Evolutionary conservation across 2,797 vertebrate genomes (phyloP), one percentile per base, ranked within the genome.

Genomic region (Neosilurus hyrtlii): DNA sequence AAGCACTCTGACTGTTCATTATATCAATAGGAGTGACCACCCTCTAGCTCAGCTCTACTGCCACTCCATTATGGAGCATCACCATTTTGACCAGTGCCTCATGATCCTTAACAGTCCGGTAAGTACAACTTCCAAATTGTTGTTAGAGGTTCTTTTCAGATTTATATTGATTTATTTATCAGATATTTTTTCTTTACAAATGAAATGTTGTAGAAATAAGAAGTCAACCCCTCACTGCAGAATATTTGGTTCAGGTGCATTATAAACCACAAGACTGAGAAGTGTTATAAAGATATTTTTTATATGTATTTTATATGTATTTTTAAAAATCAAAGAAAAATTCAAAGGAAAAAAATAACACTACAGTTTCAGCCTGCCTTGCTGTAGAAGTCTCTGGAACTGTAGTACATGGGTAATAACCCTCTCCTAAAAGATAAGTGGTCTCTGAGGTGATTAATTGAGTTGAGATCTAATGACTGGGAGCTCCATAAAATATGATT

Each of bases 51-150:
- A 98, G 86, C 96, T 99, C 15, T 99, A 99, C 88, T 97, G 97
- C 90, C 98, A 99, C 88, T 99, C 98, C 12, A 98, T 96, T 88
- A 97, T 99, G 97, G 98, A 99, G 86, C 97, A 99, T 86, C 98
- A 99, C 87, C 98, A 99, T 91, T 98, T 99, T 59, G 96, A 99
- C 92, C 98, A 99, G 92, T 99, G 98, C 91, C 95, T 99, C 90
- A 99, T 99, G 98, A 97, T 99, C 88, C 96, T 99, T 82, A 99
- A 98, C 87, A 97, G 96, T 85, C 96, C 96, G 67, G 98, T 99
- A 93, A 94, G 96, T 93, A 80, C 10, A 49, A 49, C 24, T 79
- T 80, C 11, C 26, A 72, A 24, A 15, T 2, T 24, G 51, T 56
- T 73, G 24, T 24, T 51, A 15, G 22, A 43, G 22, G 43, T 9